Base-by-base conservation (phyloP, 2,113 vertebrate species). In the Nannobrachium achirus region DNA sequence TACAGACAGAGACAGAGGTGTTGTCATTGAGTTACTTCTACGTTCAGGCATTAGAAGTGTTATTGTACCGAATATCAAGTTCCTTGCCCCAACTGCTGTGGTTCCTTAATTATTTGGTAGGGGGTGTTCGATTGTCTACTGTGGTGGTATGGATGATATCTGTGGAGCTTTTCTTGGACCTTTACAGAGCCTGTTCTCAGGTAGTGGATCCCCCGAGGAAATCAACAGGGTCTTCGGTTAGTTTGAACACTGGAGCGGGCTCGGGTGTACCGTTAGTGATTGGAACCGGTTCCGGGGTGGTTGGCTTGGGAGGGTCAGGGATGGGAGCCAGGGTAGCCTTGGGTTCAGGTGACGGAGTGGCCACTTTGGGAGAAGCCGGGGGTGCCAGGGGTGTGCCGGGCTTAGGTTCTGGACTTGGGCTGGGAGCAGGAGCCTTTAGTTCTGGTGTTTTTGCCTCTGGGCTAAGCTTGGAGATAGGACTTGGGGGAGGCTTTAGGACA, bases 201-300 rank as follows among this genome's bases (percentile, higher is more conserved):
- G 88, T 91, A 73, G 87, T 82, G 69, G 82, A 69, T 16, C 40
- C 58, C 63, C 55, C 75, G 1, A 81, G 84, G 6, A 86, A 63
- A 61, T 84, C 81, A 6, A 60, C 42, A 4, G 88, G 83, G 66
- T 86, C 88, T 11, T 85, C 79, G 51, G 75, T 86, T 2, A 63
- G 61, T 66, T 86, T 90, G 56, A 76, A 71, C 45, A 89, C 88
- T 2, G 13, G 59, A 19, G 75, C 78, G 2, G 78, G 78, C 65
- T 92, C 90, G 0, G 86, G 87, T 1, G 91, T 91, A 38, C 92
- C 91, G 0, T 93, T 93, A 56, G 87, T 87, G 19, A 71, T 80
- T 33, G 78, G 67, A n/a, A 88, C 80, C 0, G 88, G 88, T 59
- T 89, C 88, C 14, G 87, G 74, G 53, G 85, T 75, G 56, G 82